Evolutionary conservation across 2,113 vertebrate species (phyloP).

Genomic region (Sminthopsis crassicaudata): DNA sequence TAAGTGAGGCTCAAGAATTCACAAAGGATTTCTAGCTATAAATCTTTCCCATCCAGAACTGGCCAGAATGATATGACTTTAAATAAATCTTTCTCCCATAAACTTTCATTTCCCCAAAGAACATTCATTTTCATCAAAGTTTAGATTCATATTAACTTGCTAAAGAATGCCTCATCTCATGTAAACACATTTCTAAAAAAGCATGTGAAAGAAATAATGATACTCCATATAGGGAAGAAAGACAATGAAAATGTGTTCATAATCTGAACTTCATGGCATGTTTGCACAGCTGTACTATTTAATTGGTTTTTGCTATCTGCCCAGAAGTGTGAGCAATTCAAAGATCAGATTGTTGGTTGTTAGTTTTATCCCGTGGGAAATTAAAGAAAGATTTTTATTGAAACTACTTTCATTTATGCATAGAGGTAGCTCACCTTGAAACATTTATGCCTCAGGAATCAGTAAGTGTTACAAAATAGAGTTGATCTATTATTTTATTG

Average conservation of each 20-base stretch:
- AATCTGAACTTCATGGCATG: slow-evolving; percentile 57
- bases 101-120: slow-evolving; percentile 33
- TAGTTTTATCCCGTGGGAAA: slow-evolving; percentile 40
- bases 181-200: slow-evolving; percentile 56
- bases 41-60: neutral
- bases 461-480: neutral
- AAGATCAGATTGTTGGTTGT: slow-evolving; percentile 20
- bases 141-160: slow-evolving; percentile 53
- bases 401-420: slow-evolving; percentile 16
- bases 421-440: slow-evolving; percentile 27
- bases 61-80: slow-evolving; percentile 14
- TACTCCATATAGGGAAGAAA: slow-evolving; percentile 62
- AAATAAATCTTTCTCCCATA: slow-evolving; percentile 48
- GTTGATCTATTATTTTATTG: neutral
- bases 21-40: slow-evolving; percentile 19
- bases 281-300: slow-evolving; percentile 71
- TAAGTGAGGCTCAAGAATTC: slow-evolving; percentile 14
- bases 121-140: slow-evolving; percentile 42
- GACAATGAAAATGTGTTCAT: slow-evolving; percentile 66
- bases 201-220: slow-evolving; percentile 71
- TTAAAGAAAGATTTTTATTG: slow-evolving; percentile 16
- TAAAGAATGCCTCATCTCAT: slow-evolving; percentile 47
- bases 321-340: slow-evolving; percentile 61
- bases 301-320: slow-evolving; percentile 64
- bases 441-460: neutral